Conservation (phyloP, 2,888 invertebrate species). For the Choristoneura rosaceana region DNA sequence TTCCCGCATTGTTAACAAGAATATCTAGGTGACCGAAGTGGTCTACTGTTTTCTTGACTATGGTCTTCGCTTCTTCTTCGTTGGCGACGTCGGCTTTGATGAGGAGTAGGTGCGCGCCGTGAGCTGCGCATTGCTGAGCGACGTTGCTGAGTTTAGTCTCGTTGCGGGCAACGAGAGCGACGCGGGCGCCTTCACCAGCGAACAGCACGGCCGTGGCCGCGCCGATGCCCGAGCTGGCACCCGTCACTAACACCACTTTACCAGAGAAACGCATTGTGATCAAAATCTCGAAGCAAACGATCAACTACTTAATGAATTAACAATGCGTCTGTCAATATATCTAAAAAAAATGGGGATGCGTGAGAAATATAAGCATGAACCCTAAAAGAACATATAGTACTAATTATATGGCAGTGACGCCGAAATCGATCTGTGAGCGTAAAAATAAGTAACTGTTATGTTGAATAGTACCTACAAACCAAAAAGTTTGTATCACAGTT, state of each 20-base stretch:
- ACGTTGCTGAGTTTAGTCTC: slow-evolving; percentile 51
- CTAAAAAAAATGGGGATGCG: too few species aligned
- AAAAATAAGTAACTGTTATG: too few species aligned
- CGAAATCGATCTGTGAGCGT: too few species aligned
- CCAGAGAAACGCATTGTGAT: slow-evolving; percentile 49
- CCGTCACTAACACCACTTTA: slow-evolving; percentile 62
- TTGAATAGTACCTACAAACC: too few species aligned
- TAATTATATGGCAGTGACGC: too few species aligned
- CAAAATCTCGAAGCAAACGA: too few species aligned
- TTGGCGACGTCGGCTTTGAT: slow-evolving; percentile 56
- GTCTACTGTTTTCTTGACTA: slow-evolving; percentile 53
- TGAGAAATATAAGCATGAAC: too few species aligned
- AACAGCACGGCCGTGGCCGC: slow-evolving; percentile 58
- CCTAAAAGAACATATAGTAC: too few species aligned
- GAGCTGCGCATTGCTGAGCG: slow-evolving; percentile 46
- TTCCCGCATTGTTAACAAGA: too few species aligned
- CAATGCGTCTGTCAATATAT: too few species aligned
- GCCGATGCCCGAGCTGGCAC: slow-evolving; percentile 65
- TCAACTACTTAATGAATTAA: too few species aligned
- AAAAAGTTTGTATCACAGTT: too few species aligned
- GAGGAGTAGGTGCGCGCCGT: slow-evolving; percentile 48
- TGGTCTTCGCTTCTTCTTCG: slow-evolving; percentile 50
- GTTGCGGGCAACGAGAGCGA: slow-evolving; percentile 57
- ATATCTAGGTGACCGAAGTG: slow-evolving; percentile 59
- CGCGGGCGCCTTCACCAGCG: slow-evolving; percentile 54